A percentile compares a stretch with the other conserved stretches of the same genome.
Conservation (phyloP, 2,888 invertebrate species). For the Balanococcus diminutus region DNA sequence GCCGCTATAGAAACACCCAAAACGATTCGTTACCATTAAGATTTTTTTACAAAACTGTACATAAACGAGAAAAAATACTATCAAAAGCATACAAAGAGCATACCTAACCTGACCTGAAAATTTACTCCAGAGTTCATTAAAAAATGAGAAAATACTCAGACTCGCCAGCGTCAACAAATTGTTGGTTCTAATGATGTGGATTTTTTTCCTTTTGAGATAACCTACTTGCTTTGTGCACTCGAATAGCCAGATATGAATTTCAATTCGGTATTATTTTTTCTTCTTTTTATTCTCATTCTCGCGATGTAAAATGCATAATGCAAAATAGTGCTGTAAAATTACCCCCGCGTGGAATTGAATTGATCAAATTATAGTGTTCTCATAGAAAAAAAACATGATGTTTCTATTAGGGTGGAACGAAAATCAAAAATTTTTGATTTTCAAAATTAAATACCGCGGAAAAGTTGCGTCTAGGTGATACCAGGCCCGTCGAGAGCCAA, state of each 20-base stretch:
- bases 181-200: neutral
- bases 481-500: too few relatives aligned
- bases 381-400: too few relatives aligned
- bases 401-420: too few relatives aligned
- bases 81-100: neutral
- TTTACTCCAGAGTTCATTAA: constrained; percentile 1
- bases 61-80: neutral
- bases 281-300: neutral
- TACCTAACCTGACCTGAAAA: constrained; percentile 14
- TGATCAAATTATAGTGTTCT: too few relatives aligned
- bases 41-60: neutral
- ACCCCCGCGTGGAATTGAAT: too few relatives aligned
- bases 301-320: neutral
- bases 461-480: too few relatives aligned
- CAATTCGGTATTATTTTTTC: neutral
- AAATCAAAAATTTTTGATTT: too few relatives aligned
- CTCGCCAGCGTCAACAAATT: constrained; percentile 5
- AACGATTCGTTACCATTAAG: neutral
- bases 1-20: neutral
- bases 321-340: neutral
- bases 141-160: neutral
- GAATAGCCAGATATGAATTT: neutral
- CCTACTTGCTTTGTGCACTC: constrained; percentile 1
- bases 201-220: neutral
- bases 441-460: too few relatives aligned